Evolutionary conservation across 2,113 vertebrate species (phyloP).

Genomic region (Solea senegalensis): DNA sequence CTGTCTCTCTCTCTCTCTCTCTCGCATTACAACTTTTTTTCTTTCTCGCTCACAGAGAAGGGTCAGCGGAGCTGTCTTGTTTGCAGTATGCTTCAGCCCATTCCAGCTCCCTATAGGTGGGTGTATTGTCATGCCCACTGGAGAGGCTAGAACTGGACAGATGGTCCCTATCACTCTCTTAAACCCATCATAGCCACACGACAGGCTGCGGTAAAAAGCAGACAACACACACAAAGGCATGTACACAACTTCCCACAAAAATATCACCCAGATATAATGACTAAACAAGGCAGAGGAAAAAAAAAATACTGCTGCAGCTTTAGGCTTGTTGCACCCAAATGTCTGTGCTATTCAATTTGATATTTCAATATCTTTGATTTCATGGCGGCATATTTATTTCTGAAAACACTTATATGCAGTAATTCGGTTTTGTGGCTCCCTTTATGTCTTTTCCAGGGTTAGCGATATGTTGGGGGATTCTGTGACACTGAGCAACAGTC

Average conservation of each 20-base stretch:
- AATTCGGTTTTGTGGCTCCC: constrained; percentile 53
- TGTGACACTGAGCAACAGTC: constrained; percentile 67
- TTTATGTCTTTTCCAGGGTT: constrained; percentile 59
- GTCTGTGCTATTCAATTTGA: constrained; percentile 19
- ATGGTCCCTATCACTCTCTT: constrained; percentile 22
- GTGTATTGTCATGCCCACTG: constrained; percentile 41
- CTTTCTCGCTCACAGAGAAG: constrained; percentile 19
- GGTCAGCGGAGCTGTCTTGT: constrained; percentile 27
- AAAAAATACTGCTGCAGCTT: constrained; percentile 6
- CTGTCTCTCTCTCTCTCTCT: neutral
- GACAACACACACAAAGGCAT: constrained; percentile 1
- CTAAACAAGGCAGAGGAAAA: neutral
- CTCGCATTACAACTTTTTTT: neutral
- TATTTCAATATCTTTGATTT: constrained; percentile 56
- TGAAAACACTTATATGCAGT: constrained; percentile 53
- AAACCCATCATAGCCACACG: constrained; percentile 35
- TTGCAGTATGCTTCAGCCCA: neutral
- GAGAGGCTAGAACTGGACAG: constrained; percentile 23
- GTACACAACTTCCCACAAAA: constrained; percentile 8
- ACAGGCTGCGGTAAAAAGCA: constrained; percentile 43
- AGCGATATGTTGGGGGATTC: constrained; percentile 56
- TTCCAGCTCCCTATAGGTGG: constrained; percentile 29
- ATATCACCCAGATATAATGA: constrained; percentile 20
- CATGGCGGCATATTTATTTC: constrained; percentile 42
- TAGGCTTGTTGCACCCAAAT: constrained; percentile 29